phyloP scores from a whole-genome alignment of 2,888 invertebrate genomes.

The Cheilosia vernalis region DNA sequence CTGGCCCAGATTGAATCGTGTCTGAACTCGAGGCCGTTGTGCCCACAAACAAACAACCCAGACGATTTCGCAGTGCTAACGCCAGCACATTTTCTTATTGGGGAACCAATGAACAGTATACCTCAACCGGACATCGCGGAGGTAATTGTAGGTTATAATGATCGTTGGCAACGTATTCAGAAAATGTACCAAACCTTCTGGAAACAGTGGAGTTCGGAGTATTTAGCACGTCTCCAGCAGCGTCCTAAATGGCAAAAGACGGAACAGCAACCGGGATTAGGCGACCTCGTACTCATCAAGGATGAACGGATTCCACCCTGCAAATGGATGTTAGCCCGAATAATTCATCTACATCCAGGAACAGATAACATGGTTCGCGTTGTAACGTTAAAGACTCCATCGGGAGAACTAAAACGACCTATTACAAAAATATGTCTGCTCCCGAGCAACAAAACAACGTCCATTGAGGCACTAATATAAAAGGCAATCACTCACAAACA shows the following conservation, averaged over 20 bases:
- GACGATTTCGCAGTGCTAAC: not conserved
- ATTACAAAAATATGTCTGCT: constrained; percentile 1
- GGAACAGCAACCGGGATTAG: not conserved
- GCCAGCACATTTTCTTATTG: not conserved
- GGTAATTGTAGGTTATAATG: not conserved
- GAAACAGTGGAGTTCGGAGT: constrained; percentile 3
- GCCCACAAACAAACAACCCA: not conserved
- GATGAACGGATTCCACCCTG: not conserved
- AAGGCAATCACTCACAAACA: not conserved
- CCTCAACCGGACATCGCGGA: not conserved
- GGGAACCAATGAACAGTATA: not conserved
- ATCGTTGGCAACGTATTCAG: not conserved
- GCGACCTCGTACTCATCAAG: constrained; percentile 1
- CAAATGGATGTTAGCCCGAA: not conserved
- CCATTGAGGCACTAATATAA: not conserved
- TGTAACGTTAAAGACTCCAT: constrained; percentile 3
- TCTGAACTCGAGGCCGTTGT: not conserved
- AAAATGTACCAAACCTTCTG: not conserved
- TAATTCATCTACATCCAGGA: not conserved
- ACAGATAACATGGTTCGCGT: constrained; percentile 7
- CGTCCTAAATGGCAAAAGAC: constrained; percentile 5
- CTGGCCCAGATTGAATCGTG: too few relatives aligned
- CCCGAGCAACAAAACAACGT: not conserved
- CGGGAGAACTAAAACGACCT: constrained; percentile 2
- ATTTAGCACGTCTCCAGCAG: not conserved